phyloP scores from a whole-genome alignment of 2,113 vertebrate genomes.

The Oryzias celebensis region DNA sequence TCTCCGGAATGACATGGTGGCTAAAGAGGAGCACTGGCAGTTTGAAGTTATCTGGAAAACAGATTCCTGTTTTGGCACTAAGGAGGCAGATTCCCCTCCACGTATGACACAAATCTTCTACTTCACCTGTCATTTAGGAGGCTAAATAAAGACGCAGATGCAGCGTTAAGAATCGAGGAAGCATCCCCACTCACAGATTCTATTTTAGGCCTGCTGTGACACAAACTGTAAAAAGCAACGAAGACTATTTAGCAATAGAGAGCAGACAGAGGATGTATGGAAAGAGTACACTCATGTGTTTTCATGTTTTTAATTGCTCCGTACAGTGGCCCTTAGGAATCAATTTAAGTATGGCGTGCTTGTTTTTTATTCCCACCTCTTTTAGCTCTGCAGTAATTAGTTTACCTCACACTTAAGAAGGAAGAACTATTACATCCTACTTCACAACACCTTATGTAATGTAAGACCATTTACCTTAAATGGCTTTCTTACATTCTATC shows the following conservation, averaged over 20 bases:
- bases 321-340: conserved; percentile 32
- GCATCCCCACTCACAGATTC: background rate
- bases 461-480: too few species aligned
- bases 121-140: conserved; percentile 28
- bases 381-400: conserved; percentile 55
- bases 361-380: conserved; percentile 24
- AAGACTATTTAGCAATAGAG: conserved; percentile 30
- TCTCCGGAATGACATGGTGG: conserved; percentile 46
- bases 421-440: conserved; percentile 4
- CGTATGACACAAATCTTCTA: conserved; percentile 6
- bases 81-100: conserved; percentile 17
- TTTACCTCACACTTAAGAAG: conserved; percentile 59
- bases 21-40: conserved; percentile 39
- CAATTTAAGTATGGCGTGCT: conserved; percentile 23
- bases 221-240: background rate
- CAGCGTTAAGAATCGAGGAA: background rate
- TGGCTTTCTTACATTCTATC: too few species aligned
- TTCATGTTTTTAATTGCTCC: conserved; percentile 41
- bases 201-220: conserved; percentile 17
- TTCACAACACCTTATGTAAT: background rate
- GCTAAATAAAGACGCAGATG: conserved; percentile 5
- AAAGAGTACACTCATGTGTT: conserved; percentile 41
- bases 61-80: conserved; percentile 18
- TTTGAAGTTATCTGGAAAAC: conserved; percentile 58
- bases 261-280: background rate